Conservation (phyloP, 2,888 invertebrate species). For the Cryptocephalus primarius region DNA sequence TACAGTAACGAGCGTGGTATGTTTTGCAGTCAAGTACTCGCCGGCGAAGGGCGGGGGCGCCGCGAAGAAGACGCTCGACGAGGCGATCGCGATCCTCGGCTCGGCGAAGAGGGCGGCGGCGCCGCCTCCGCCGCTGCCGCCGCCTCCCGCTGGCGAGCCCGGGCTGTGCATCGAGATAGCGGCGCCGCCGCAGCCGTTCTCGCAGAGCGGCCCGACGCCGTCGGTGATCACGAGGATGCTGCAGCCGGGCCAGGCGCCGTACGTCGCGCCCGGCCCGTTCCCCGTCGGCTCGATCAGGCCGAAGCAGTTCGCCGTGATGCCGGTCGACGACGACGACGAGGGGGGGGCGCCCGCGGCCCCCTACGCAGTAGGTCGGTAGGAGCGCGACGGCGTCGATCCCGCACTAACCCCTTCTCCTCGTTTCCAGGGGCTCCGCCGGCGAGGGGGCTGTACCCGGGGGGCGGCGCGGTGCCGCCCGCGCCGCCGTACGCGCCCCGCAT, state of each 20-base stretch:
- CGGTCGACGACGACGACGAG: constrained; percentile 21
- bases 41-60: too few species aligned
- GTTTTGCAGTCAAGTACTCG: too few species aligned
- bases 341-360: background rate
- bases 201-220: constrained; percentile 39
- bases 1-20: too few species aligned
- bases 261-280: too few species aligned
- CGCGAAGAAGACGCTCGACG: constrained; percentile 38
- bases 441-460: background rate
- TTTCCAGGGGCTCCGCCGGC: background rate
- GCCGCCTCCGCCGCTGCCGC: background rate
- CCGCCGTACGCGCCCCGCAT: too few species aligned
- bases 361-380: background rate
- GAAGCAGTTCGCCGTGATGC: constrained; percentile 27
- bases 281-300: constrained; percentile 26
- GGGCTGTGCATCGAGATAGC: constrained; percentile 32
- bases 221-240: constrained; percentile 55
- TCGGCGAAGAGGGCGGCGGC: constrained; percentile 36
- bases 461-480: background rate
- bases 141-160: background rate
- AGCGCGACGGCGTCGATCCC: background rate
- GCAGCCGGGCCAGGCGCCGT: constrained; percentile 28
- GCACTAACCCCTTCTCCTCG: constrained; percentile 8
- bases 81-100: constrained; percentile 42
- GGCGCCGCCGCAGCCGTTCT: constrained; percentile 42